phyloP scores from a whole-genome alignment of 2,888 invertebrate species.

The Cancer borealis region DNA sequence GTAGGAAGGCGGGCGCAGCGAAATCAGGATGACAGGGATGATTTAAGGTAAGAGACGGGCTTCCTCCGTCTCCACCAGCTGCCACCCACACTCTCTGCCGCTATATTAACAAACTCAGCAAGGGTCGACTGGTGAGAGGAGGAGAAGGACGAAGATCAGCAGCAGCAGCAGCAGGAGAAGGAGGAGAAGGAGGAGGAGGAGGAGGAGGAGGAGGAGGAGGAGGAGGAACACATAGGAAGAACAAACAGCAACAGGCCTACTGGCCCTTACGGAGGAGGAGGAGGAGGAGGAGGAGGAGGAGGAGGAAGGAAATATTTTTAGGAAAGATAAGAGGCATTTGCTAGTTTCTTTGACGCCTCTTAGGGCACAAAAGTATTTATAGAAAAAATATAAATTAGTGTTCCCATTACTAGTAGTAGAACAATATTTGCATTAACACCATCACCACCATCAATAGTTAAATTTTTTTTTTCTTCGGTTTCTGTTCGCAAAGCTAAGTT shows the following conservation, averaged over 20 bases:
- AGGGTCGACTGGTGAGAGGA: conserved; percentile 12
- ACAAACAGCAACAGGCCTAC: no score
- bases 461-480: no score
- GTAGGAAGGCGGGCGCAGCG: background rate
- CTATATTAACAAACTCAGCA: conserved; percentile 9
- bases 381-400: background rate
- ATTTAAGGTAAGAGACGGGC: background rate
- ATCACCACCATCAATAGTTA: background rate
- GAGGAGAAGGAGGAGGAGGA: background rate
- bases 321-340: background rate
- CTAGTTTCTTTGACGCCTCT: background rate
- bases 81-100: background rate
- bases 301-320: background rate
- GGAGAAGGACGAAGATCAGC: background rate
- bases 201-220: background rate
- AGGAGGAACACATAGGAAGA: no score
- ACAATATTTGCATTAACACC: background rate
- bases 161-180: background rate
- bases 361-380: background rate
- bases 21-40: background rate
- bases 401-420: background rate
- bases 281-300: background rate
- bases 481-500: no score
- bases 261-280: background rate
- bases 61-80: background rate